Evolutionary conservation across 2,888 invertebrate genomes (phyloP).

Genomic region (Acrocyrtus sp.): DNA sequence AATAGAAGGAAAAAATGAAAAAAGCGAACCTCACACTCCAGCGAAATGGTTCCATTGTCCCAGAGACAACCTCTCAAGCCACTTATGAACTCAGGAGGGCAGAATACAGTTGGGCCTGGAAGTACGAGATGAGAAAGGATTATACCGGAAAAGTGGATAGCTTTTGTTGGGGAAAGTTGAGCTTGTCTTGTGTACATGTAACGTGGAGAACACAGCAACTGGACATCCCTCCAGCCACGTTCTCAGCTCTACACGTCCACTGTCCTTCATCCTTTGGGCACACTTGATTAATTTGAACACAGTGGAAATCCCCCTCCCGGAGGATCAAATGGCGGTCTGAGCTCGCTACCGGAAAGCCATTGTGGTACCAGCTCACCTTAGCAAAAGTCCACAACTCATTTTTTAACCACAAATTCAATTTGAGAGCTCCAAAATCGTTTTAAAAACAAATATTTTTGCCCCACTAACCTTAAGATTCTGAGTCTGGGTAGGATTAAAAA

Average conservation of each 20-base stretch:
- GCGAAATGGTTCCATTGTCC: constrained; percentile 56
- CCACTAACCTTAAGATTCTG: constrained; percentile 22
- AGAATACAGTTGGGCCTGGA: constrained; percentile 50
- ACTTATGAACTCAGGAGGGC: constrained; percentile 47
- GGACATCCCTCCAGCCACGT: constrained; percentile 37
- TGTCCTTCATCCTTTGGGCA: constrained; percentile 44
- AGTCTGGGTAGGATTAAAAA: constrained; percentile 20
- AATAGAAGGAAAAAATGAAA: background rate
- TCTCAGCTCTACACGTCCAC: constrained; percentile 47
- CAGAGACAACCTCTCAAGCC: constrained; percentile 52
- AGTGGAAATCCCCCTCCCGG: constrained; percentile 42
- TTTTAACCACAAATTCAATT: too few relatives aligned
- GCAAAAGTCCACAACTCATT: background rate
- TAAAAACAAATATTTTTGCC: too few relatives aligned
- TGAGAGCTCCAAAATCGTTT: too few relatives aligned
- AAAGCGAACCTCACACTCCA: constrained; percentile 52
- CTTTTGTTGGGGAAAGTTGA: too few relatives aligned
- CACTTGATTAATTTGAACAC: constrained; percentile 47
- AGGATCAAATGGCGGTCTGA: constrained; percentile 24
- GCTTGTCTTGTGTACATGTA: too few relatives aligned
- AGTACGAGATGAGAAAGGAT: background rate
- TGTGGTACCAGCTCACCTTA: constrained; percentile 44
- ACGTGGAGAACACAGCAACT: constrained; percentile 47
- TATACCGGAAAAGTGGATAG: too few relatives aligned
- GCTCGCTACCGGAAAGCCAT: constrained; percentile 27